A percentile compares a stretch with the other conserved stretches of the same genome.
Conservation (phyloP, 2,888 invertebrate genomes). For the Matsumyia berberina region DNA sequence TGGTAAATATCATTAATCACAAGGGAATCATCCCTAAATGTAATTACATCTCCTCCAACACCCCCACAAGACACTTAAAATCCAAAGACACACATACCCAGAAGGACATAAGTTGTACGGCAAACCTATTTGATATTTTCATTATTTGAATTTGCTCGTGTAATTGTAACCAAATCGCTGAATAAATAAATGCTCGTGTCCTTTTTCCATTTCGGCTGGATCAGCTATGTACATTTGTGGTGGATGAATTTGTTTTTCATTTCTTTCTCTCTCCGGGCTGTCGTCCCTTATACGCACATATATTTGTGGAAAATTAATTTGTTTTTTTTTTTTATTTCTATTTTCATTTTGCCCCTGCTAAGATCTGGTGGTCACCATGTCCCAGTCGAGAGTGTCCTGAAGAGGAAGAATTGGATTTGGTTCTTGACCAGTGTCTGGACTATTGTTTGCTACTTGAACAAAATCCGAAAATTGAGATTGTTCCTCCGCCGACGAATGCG, state of each 20-base stretch:
- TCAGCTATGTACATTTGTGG: not conserved
- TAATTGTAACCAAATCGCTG: slow-evolving; percentile 43
- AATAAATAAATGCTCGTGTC: slow-evolving; percentile 40
- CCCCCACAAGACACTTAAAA: not conserved
- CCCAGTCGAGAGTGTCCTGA: slow-evolving; percentile 92
- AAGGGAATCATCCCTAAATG: slow-evolving; percentile 24
- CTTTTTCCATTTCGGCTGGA: slow-evolving; percentile 17
- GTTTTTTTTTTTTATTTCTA: slow-evolving; percentile 46
- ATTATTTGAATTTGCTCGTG: slow-evolving; percentile 41
- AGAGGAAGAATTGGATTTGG: slow-evolving; percentile 89
- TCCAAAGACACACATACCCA: not conserved
- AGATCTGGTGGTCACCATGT: slow-evolving; percentile 94
- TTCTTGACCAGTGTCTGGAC: slow-evolving; percentile 89
- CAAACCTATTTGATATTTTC: slow-evolving; percentile 32
- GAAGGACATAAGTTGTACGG: slow-evolving; percentile 1
- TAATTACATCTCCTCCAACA: slow-evolving; percentile 32
- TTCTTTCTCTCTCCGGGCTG: not conserved
- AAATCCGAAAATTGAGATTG: slow-evolving; percentile 82
- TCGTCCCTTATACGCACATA: not conserved
- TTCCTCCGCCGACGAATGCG: slow-evolving; percentile 78
- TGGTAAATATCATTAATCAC: slow-evolving; percentile 47
- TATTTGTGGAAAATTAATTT: slow-evolving; percentile 13
- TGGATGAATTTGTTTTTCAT: not conserved
- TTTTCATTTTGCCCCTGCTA: slow-evolving; percentile 37
- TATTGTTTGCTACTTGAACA: slow-evolving; percentile 87